Conservation (phyloP, 2,888 invertebrate genomes). For the Diloba caeruleocephala region DNA sequence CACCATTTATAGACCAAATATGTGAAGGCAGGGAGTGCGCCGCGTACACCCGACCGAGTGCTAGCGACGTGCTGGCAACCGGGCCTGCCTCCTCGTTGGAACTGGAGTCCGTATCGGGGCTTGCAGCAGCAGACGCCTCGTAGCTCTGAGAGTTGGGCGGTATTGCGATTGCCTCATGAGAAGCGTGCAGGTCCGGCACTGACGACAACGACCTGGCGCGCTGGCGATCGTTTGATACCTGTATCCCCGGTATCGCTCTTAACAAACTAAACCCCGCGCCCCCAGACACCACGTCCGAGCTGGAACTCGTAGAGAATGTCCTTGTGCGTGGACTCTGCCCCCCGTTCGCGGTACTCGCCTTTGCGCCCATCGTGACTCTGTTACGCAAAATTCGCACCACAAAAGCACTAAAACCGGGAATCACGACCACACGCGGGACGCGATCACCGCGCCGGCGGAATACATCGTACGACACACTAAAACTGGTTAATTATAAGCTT, state of each 20-base stretch:
- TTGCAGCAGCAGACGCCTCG: slow-evolving; percentile 91
- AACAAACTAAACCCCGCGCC: slow-evolving; percentile 91
- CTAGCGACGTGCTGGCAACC: slow-evolving; percentile 83
- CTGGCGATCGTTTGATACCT: slow-evolving; percentile 93
- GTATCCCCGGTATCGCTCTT: slow-evolving; percentile 92
- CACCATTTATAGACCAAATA: slow-evolving; percentile 97
- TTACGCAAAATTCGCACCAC: slow-evolving; percentile 84
- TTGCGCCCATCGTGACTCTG: slow-evolving; percentile 93
- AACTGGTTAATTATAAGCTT: slow-evolving; percentile 56
- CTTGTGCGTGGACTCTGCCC: slow-evolving; percentile 93
- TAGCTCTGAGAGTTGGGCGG: slow-evolving; percentile 91
- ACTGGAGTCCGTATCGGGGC: slow-evolving; percentile 91
- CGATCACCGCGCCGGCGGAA: slow-evolving; percentile 81
- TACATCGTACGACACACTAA: slow-evolving; percentile 83
- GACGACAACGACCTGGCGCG: slow-evolving; percentile 95
- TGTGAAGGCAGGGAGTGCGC: slow-evolving; percentile 97
- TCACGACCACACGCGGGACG: slow-evolving; percentile 83
- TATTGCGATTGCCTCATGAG: slow-evolving; percentile 90
- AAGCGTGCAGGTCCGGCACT: slow-evolving; percentile 92
- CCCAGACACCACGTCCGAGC: slow-evolving; percentile 90
- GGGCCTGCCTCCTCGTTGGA: slow-evolving; percentile 91
- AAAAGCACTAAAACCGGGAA: slow-evolving; percentile 71
- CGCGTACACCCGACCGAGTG: slow-evolving; percentile 94
- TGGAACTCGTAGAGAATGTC: slow-evolving; percentile 93
- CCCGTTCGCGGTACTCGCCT: slow-evolving; percentile 94